Conservation (phyloP, 2,888 invertebrate genomes). For the Deroplatys truncata region DNA sequence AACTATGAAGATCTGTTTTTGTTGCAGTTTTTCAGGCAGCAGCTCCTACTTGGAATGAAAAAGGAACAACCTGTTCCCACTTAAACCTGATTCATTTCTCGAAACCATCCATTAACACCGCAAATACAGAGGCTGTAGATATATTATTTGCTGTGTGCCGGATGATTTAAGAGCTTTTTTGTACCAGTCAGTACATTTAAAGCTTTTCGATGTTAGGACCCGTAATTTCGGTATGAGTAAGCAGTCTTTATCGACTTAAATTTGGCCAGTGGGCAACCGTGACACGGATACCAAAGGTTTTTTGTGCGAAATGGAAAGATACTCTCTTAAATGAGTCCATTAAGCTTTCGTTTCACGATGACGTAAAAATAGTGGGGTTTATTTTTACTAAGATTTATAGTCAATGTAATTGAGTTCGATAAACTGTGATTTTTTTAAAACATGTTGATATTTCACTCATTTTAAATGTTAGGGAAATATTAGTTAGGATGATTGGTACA, state of each 20-base stretch:
- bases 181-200: background rate
- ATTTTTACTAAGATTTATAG: no score
- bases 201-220: background rate
- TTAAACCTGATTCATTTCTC: background rate
- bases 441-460: no score
- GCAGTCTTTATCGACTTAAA: background rate
- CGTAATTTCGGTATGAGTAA: background rate
- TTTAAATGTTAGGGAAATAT: no score
- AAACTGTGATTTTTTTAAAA: no score
- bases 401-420: no score
- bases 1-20: background rate
- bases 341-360: background rate
- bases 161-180: background rate
- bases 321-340: background rate
- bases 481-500: no score
- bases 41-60: background rate
- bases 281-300: background rate
- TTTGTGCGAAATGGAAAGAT: background rate
- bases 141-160: background rate
- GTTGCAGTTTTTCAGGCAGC: background rate
- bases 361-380: no score
- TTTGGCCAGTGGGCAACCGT: background rate
- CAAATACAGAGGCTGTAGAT: background rate
- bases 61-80: background rate
- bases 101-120: background rate